Conservation (phyloP, 2,888 invertebrate species). For the Desoria tigrina region DNA sequence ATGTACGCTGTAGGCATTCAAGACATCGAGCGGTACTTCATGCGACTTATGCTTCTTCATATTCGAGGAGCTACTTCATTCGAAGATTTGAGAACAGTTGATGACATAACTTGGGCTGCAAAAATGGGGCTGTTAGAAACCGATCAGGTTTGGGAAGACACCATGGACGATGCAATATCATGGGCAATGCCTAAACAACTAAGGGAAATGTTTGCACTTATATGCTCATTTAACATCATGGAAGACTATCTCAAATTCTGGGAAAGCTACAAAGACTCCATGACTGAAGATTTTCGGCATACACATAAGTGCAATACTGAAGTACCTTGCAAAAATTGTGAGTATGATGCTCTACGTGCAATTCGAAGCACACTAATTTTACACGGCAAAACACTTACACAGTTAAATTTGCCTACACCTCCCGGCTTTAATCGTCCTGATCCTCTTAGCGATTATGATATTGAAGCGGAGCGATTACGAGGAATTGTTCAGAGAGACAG, state of each 20-base stretch:
- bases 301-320: neutral
- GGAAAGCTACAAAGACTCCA: conserved; percentile 42
- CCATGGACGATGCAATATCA: conserved; percentile 48
- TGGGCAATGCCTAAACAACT: conserved; percentile 53
- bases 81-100: conserved; percentile 38
- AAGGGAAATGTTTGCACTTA: conserved; percentile 47
- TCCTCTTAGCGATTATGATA: neutral
- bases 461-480: neutral
- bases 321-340: neutral
- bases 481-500: neutral
- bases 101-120: conserved; percentile 38
- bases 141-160: conserved; percentile 52
- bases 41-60: conserved; percentile 43
- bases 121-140: conserved; percentile 44
- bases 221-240: conserved; percentile 45
- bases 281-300: conserved; percentile 33
- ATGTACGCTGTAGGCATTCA: conserved; percentile 51
- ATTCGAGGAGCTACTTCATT: conserved; percentile 44
- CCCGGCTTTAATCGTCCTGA: neutral
- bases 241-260: conserved; percentile 50
- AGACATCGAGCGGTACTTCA: conserved; percentile 49
- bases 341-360: conserved; percentile 23
- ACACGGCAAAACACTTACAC: conserved; percentile 15
- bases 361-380: conserved; percentile 25
- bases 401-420: conserved; percentile 25